Percentiles rank a stretch among this genome's conserved stretches.
These are phyloP conservation scores for Notechis scutatus DNA, from an alignment of 2,113 vertebrate species.

Conservation along the genomic window DNA sequence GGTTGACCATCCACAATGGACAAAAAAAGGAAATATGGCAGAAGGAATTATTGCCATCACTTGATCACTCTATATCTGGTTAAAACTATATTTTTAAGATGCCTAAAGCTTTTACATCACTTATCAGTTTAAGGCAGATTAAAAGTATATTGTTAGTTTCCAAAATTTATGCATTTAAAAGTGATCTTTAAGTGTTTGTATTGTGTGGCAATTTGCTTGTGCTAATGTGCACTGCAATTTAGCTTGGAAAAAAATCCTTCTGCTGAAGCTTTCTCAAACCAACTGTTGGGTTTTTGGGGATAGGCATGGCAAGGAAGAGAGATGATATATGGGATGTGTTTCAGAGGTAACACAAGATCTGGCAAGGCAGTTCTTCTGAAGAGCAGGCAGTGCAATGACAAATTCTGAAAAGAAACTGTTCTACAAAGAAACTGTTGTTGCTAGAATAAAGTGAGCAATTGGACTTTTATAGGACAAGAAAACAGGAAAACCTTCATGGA, in stretches of 20 bases:
- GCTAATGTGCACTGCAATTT: background rate
- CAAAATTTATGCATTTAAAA: background rate
- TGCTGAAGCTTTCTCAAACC: background rate
- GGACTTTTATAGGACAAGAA: constrained; percentile 16
- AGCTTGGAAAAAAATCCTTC: background rate
- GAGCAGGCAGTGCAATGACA: background rate
- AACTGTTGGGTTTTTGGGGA: background rate
- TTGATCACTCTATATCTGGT: background rate
- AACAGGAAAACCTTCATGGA: background rate
- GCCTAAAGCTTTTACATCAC: background rate
- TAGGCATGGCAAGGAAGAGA: background rate
- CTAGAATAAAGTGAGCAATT: background rate
- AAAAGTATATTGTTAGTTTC: background rate
- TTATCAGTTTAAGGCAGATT: background rate
- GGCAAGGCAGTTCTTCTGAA: background rate
- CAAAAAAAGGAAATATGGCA: background rate
- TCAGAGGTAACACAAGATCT: background rate
- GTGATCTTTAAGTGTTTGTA: background rate
- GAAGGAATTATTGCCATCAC: background rate
- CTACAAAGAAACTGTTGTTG: constrained; percentile 31
- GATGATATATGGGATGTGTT: background rate
- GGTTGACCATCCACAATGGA: background rate
- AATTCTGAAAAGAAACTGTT: background rate
- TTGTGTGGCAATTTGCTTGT: background rate
- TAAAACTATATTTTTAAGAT: background rate